Evolutionary conservation across 2,888 invertebrate species (phyloP), one percentile per base, ranked within the genome.

Genomic region (Cremastobaeus sp.): DNA sequence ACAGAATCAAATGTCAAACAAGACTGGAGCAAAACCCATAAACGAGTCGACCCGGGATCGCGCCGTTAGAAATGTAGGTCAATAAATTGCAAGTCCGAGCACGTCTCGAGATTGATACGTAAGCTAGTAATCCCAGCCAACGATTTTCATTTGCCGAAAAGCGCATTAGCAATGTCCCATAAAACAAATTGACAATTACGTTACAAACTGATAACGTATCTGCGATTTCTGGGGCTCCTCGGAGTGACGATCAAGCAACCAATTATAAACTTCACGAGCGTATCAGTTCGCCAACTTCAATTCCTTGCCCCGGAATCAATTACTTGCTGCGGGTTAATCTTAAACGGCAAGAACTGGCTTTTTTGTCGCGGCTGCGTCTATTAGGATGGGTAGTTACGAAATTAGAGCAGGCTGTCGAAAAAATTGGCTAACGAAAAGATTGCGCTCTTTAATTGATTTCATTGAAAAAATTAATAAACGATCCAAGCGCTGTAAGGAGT

Each of bases 321-420:
- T 66, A 50, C 41, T 66, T 41, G 35, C 43, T 50, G 59, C 43
- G 35, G 43, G 57, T 50, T 68, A 68, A 68, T 59, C 48, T 48
- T 35, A 47, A 37, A 37, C n/a, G 47, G 43, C 30, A 47, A 35
- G 59, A 57, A 48, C 55, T 20, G 18, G 18, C 41, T 48, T 45
- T 47, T 43, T n/a, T n/a, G n/a, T n/a, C n/a, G n/a, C n/a, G n/a
- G n/a, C n/a, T n/a, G n/a, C n/a, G n/a, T n/a, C n/a, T n/a, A n/a
- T n/a, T n/a, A 32, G 4, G 18, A 37, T 12, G 25, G 8, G 8
- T 32, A 12, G 20, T 55, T 55, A 12, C 32, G 21, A 45, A 57
- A 57, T 45, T 45, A 25, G 11, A 11, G n/a, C 54, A 9, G 17
- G 15, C 17, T n/a, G 20, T 20, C 35, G 1, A 14, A 15, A 30